phyloP scores from a whole-genome alignment of 2,888 invertebrate genomes.

The Gymnocheta viridis region DNA sequence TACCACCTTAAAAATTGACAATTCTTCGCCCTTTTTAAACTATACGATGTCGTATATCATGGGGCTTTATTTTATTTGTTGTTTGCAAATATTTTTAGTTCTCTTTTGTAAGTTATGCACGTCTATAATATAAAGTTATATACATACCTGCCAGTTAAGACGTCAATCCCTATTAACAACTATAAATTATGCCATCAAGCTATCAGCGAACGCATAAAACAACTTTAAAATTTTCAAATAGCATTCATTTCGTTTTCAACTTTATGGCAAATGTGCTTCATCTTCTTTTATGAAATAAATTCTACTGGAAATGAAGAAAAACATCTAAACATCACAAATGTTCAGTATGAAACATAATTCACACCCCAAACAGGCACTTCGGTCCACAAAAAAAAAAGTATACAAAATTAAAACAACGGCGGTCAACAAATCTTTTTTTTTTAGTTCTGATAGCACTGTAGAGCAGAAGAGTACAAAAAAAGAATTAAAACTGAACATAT shows the following conservation, averaged over 20 bases:
- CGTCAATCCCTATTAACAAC: slow-evolving; percentile 68
- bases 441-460: slow-evolving; percentile 7
- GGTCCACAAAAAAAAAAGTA: slow-evolving; percentile 17
- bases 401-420: neutral
- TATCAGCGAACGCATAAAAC: slow-evolving; percentile 69
- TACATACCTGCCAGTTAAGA: slow-evolving; percentile 68
- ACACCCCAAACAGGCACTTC: slow-evolving; percentile 65
- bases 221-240: slow-evolving; percentile 47
- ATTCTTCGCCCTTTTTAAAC: neutral
- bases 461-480: neutral
- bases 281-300: slow-evolving; percentile 13
- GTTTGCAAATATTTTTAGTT: neutral
- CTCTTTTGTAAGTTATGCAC: slow-evolving; percentile 25
- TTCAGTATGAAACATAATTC: slow-evolving; percentile 63
- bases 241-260: neutral
- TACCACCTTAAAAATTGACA: slow-evolving; percentile 16
- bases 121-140: slow-evolving; percentile 55
- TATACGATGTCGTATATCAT: slow-evolving; percentile 9
- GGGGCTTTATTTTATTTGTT: slow-evolving; percentile 5
- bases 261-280: slow-evolving; percentile 4
- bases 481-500: neutral
- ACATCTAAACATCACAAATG: slow-evolving; percentile 50
- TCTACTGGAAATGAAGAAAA: slow-evolving; percentile 17
- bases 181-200: slow-evolving; percentile 71
- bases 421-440: slow-evolving; percentile 1